Percentiles rank a stretch among this genome's conserved stretches.
Evolutionary conservation across 2,797 vertebrate species (phyloP).

Genomic region (Cryptoblepharus egeriae): DNA sequence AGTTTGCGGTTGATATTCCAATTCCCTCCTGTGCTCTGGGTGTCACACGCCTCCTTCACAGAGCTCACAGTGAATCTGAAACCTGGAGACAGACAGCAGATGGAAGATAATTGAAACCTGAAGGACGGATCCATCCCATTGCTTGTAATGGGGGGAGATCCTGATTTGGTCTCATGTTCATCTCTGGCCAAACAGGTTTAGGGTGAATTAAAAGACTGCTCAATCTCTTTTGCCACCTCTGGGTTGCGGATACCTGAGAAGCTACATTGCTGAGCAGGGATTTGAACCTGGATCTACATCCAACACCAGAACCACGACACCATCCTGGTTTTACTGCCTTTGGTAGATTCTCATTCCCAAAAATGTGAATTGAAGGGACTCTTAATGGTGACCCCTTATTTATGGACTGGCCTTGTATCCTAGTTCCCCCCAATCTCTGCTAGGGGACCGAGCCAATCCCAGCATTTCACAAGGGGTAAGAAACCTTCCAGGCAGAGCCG

Average conservation of each 20-base stretch:
- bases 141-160: not conserved
- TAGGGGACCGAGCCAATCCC: not conserved
- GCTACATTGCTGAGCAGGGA: too few species aligned
- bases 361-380: too few species aligned
- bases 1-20: too few species aligned
- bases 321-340: not conserved
- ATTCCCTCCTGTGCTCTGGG: not conserved
- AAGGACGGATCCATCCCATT: not conserved
- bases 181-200: not conserved
- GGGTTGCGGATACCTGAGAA: too few species aligned
- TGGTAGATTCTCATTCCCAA: too few species aligned
- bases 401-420: too few species aligned
- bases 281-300: not conserved
- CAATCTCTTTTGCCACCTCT: not conserved
- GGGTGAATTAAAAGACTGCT: not conserved
- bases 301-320: not conserved
- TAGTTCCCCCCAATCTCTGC: not conserved
- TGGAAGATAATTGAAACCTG: not conserved
- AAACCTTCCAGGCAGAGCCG: constrained; percentile 43
- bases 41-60: not conserved
- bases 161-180: not conserved
- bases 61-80: not conserved
- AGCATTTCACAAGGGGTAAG: constrained; percentile 69
- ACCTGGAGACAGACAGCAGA: not conserved
- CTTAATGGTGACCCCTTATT: too few species aligned